Evolutionary conservation across 2,113 vertebrate genomes (phyloP).

Genomic region (Typhlomys cinereus): DNA sequence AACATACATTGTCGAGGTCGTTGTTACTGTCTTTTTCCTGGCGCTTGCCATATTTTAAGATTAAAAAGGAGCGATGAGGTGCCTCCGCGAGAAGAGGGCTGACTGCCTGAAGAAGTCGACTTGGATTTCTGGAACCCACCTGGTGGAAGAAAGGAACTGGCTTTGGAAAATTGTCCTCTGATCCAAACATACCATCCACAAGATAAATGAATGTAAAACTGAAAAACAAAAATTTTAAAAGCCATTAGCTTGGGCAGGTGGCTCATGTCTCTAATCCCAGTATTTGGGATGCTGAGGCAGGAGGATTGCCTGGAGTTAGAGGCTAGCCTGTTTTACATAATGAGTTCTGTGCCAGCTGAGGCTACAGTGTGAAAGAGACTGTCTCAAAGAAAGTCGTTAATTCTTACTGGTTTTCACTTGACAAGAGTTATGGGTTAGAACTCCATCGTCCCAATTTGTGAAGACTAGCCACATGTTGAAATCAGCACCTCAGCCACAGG

Average conservation of each 20-base stretch:
- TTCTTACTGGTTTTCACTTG: constrained; percentile 5
- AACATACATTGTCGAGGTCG: not conserved
- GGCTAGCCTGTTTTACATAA: not conserved
- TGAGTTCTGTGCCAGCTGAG: not conserved
- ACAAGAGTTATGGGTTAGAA: not conserved
- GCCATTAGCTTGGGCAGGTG: not conserved
- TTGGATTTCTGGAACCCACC: no score
- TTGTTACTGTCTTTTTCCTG: not conserved
- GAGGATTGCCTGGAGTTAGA: not conserved
- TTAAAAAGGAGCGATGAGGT: no score
- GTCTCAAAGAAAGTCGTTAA: not conserved
- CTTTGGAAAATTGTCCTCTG: no score
- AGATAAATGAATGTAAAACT: no score
- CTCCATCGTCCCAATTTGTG: not conserved
- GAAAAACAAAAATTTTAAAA: no score
- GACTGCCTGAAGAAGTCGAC: no score
- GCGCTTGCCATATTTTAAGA: not conserved
- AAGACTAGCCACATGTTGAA: not conserved
- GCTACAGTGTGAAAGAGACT: not conserved
- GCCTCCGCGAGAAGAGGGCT: no score
- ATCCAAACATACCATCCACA: no score
- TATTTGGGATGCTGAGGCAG: not conserved
- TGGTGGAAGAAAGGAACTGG: no score
- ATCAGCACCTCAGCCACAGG: not conserved
- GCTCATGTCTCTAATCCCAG: not conserved